Evolutionary conservation across 1,140 invertebrate genomes (phyloP).

Genomic region (Trissolcus basalis): DNA sequence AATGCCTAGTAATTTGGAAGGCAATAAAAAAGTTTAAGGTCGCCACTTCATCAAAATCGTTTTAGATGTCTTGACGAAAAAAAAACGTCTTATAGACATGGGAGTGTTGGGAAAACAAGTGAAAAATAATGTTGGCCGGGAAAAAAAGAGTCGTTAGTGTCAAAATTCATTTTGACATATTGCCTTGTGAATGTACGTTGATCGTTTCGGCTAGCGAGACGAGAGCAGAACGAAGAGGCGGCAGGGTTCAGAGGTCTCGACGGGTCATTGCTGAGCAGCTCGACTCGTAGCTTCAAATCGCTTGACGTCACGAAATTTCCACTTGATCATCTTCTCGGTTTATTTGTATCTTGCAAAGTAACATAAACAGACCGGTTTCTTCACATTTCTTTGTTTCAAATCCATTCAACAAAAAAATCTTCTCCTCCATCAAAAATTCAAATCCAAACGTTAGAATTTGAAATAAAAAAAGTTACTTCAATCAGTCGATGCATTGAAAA

Average conservation of each 20-base stretch:
- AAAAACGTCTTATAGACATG: conserved; percentile 26
- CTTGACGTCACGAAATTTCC: conserved; percentile 69
- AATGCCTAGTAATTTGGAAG: neutral
- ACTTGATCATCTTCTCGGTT: conserved; percentile 61
- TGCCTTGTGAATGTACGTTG: conserved; percentile 7
- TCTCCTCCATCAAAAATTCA: too few species aligned
- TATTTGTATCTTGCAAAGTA: conserved; percentile 49
- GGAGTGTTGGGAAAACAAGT: conserved; percentile 48
- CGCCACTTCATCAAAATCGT: conserved; percentile 21
- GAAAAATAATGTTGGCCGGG: conserved; percentile 39
- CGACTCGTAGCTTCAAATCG: conserved; percentile 52
- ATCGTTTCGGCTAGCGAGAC: conserved; percentile 55
- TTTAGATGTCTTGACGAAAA: conserved; percentile 7
- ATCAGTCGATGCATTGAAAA: too few species aligned
- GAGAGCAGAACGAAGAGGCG: conserved; percentile 45
- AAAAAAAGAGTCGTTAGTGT: conserved; percentile 52
- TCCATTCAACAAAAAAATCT: neutral
- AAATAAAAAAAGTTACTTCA: too few species aligned
- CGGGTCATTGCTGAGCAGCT: conserved; percentile 60
- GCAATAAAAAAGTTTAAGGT: neutral
- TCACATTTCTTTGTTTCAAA: conserved; percentile 37
- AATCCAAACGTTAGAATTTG: too few species aligned
- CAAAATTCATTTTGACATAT: conserved; percentile 43
- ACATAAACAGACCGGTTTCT: conserved; percentile 32
- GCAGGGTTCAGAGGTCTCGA: conserved; percentile 64